Conservation (phyloP, 2,888 invertebrate species). For the Drosophila nigritarsus region DNA sequence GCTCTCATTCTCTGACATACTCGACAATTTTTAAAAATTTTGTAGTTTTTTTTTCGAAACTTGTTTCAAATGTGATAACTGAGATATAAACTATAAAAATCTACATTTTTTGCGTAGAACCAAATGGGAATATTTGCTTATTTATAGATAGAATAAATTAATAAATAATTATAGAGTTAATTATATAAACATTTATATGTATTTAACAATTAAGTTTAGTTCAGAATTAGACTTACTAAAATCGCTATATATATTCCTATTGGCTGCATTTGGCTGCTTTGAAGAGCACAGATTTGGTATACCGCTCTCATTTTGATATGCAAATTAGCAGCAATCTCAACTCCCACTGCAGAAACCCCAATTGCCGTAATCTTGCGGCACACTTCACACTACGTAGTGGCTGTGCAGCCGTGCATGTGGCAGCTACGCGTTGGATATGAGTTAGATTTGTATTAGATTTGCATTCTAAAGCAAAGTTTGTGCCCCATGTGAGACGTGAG, state of each 20-base stretch:
- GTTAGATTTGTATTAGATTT: constrained; percentile 63
- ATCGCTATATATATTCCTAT: constrained; percentile 15
- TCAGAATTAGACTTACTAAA: neutral
- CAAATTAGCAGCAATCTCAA: constrained; percentile 55
- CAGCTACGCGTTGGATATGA: constrained; percentile 50
- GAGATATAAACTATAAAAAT: constrained; percentile 7
- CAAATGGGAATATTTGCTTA: accelerated
- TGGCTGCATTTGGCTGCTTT: constrained; percentile 53
- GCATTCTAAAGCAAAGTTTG: constrained; percentile 67
- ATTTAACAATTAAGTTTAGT: neutral
- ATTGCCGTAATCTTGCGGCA: neutral
- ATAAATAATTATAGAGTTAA: too few relatives aligned
- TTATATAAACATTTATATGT: neutral
- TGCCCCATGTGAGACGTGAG: constrained; percentile 61
- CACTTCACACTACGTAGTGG: neutral
- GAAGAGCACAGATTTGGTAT: constrained; percentile 57
- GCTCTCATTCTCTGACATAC: constrained; percentile 29
- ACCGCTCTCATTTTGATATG: constrained; percentile 51
- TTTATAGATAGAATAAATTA: neutral
- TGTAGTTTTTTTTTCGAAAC: constrained; percentile 17
- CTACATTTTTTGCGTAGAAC: constrained; percentile 35
- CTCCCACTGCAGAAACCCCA: constrained; percentile 8
- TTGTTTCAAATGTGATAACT: constrained; percentile 43
- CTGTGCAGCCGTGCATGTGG: constrained; percentile 62
- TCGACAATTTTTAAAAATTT: constrained; percentile 28